Evolutionary conservation across 2,888 invertebrate genomes (phyloP), one percentile per base, ranked within the genome.

Genomic region (Clunio marinus): DNA sequence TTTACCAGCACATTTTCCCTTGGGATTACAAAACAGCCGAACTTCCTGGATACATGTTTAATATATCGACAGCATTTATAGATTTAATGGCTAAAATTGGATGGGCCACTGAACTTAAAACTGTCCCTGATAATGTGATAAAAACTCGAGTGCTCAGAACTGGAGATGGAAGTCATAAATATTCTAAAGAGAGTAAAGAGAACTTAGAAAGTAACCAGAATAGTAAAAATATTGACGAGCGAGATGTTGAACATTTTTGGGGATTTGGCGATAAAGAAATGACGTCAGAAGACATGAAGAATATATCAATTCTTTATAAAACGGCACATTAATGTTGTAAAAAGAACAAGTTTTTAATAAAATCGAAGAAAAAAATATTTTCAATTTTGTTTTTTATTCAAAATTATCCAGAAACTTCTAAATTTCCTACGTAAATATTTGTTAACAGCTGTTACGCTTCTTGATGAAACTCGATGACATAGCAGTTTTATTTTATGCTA

Each of bases 1-100:
- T 32, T 80, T 93, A 91, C 77, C 93, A 93, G 74, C 93, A 93
- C 77, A 87, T 88, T 20, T 93, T 93, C 78, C 92, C 93, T 0
- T 90, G 89, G 86, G 88, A 88, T 75, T 88, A 88, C 81, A 88
- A 88, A 72, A 86, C 88, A 72, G 86, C 87, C 22, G 88, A 88
- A 74, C 80, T 88, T 25, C 87, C 87, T 60, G 81, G 83, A 73
- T 87, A 87, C 75, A 79, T 80, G n/a, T 81, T 82, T 10, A 87
- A 87, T 74, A 73, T 79, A 71, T 85, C 87, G 0, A 87, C 86
- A 0, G 84, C 81, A 0, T 80, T 87, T 69, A 85, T 88, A 71
- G 85, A 88, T 72, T 75, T 84, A 35, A 89, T 88, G 74, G 63
- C 63, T 27, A 45, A 46, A 46, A 8, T 63, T 10, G 63, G 94